Conservation (phyloP, 2,113 vertebrate genomes). For the Azemiops feae region DNA sequence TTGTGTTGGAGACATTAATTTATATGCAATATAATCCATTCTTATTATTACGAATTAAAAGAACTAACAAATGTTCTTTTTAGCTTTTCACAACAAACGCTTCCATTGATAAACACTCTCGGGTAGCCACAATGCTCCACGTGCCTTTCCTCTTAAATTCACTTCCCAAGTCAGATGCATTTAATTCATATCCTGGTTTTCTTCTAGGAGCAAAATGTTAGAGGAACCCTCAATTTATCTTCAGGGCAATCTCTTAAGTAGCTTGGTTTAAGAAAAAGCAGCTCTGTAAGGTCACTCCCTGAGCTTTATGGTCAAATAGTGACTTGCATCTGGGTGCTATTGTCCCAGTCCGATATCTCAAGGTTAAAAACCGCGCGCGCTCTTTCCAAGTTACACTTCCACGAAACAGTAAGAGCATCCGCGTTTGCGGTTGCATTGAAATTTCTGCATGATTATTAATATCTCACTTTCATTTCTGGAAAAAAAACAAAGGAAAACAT, state of each 20-base stretch:
- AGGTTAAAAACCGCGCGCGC: not conserved
- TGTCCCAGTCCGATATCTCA: not conserved
- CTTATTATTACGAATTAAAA: not conserved
- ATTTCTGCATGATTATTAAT: not conserved
- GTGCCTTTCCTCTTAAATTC: not conserved
- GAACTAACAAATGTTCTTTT: not conserved
- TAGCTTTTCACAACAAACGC: not conserved
- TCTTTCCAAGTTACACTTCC: not conserved
- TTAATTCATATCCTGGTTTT: not conserved
- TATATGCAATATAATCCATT: not conserved
- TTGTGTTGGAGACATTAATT: not conserved
- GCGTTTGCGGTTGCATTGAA: not conserved
- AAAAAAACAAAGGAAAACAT: accelerated
- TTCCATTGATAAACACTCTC: not conserved
- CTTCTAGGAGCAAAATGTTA: not conserved
- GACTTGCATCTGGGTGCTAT: not conserved
- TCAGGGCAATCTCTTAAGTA: not conserved
- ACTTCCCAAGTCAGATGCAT: not conserved
- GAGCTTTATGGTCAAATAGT: not conserved
- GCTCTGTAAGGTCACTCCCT: not conserved
- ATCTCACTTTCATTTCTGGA: not conserved
- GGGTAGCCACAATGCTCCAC: not conserved
- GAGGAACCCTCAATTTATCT: not conserved
- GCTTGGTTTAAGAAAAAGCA: not conserved
- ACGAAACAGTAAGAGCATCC: not conserved